Percentiles rank a stretch among this genome's conserved stretches.
These are phyloP conservation scores for Ispidina lecontei DNA, from an alignment of 2,797 vertebrate genomes.

Conservation along the genomic window DNA sequence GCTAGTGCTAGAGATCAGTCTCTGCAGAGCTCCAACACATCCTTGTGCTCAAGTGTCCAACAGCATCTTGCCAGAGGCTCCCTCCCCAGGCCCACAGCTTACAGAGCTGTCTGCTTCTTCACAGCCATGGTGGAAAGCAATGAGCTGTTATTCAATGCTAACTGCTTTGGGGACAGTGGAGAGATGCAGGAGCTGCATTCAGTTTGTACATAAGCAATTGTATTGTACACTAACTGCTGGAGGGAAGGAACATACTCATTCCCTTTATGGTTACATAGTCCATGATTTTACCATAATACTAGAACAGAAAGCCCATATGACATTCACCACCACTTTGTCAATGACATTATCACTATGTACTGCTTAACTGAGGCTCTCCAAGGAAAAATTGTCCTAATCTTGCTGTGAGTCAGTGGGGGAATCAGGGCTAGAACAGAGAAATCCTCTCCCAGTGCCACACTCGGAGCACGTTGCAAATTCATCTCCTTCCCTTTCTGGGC, in stretches of 20 bases:
- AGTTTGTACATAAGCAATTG: not conserved
- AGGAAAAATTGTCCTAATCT: not conserved
- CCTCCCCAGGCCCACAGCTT: not conserved
- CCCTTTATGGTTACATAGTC: conserved; percentile 14
- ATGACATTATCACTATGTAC: not conserved
- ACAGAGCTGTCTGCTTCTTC: not conserved
- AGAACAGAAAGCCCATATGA: conserved; percentile 4
- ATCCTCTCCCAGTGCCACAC: not conserved
- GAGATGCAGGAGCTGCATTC: not conserved
- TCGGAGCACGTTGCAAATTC: rapidly evolving
- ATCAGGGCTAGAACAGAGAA: not conserved
- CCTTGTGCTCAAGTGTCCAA: not conserved
- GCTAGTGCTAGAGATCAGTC: not conserved
- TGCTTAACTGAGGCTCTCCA: not conserved
- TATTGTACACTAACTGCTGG: not conserved
- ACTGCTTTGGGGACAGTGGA: not conserved
- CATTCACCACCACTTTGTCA: not conserved
- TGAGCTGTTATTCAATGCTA: not conserved
- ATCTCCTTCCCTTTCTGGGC: not conserved
- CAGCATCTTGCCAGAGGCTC: not conserved
- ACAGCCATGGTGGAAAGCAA: not conserved
- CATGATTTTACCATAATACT: not conserved
- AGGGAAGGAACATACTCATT: conserved; percentile 6
- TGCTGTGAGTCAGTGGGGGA: not conserved
- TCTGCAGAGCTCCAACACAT: not conserved